Conservation (phyloP, 2,113 vertebrate species). For the Nannobrachium achirus region DNA sequence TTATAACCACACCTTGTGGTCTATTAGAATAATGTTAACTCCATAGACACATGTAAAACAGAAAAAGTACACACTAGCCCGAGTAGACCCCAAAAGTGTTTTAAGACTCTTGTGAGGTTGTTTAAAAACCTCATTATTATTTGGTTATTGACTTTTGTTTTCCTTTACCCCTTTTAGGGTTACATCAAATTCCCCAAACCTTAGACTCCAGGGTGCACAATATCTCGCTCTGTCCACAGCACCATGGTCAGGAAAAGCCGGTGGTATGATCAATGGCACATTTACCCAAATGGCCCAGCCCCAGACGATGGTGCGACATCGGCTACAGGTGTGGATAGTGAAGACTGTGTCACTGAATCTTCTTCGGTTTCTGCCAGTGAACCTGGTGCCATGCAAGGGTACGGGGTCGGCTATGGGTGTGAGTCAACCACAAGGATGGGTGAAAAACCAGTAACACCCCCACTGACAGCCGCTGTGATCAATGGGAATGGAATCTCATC, state of each 20-base stretch:
- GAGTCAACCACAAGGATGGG: conserved; percentile 15
- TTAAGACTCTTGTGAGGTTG: too few species aligned
- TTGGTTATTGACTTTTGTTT: background rate
- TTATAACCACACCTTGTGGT: too few species aligned
- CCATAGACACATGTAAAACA: too few species aligned
- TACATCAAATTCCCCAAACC: background rate
- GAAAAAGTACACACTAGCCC: too few species aligned
- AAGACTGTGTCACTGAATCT: background rate
- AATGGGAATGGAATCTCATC: background rate
- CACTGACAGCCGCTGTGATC: conserved; percentile 1
- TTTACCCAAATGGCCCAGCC: background rate
- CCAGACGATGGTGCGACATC: background rate
- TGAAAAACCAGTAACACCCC: background rate
- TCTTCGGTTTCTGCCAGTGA: background rate
- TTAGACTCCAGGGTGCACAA: conserved; percentile 37
- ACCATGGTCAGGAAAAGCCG: background rate
- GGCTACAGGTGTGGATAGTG: conserved; percentile 24
- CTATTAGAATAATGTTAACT: too few species aligned
- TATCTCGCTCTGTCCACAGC: conserved; percentile 38
- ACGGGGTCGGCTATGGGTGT: conserved; percentile 22
- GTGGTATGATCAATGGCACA: too few species aligned
- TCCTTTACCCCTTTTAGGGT: background rate
- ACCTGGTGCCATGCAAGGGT: conserved; percentile 2
- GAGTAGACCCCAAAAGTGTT: too few species aligned
- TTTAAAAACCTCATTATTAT: too few species aligned